Evolutionary conservation across 1,140 invertebrate species (phyloP).

Genomic region (Rhagoletis pomonella): DNA sequence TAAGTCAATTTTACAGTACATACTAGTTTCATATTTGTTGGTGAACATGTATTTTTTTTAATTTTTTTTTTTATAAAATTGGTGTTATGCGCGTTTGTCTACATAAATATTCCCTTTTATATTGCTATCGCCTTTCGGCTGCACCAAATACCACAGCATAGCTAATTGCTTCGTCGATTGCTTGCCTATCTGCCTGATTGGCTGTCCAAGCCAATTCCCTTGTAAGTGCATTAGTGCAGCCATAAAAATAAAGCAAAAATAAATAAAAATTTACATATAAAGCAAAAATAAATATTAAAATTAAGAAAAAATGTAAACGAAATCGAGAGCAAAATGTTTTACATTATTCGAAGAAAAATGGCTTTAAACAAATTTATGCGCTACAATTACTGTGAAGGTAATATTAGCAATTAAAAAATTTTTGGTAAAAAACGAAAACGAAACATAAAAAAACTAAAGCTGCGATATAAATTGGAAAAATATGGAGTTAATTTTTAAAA

Average conservation of each 20-base stretch:
- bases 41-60: background rate
- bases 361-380: background rate
- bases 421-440: background rate
- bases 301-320: background rate
- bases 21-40: background rate
- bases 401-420: background rate
- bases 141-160: background rate
- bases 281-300: background rate
- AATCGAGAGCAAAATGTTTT: background rate
- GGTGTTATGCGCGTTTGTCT: too few species aligned
- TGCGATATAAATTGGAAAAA: background rate
- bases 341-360: background rate
- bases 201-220: background rate
- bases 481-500: background rate
- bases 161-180: background rate
- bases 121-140: background rate
- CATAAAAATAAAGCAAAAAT: slow-evolving; percentile 40
- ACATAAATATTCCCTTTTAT: background rate
- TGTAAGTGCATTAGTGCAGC: slow-evolving; percentile 45
- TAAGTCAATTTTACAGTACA: background rate
- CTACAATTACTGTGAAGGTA: background rate
- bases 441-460: background rate
- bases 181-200: background rate
- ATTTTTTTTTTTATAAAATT: background rate
- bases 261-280: background rate